Base-by-base conservation (phyloP, 2,888 invertebrate genomes). In the Stenchaetothrips biformis region DNA sequence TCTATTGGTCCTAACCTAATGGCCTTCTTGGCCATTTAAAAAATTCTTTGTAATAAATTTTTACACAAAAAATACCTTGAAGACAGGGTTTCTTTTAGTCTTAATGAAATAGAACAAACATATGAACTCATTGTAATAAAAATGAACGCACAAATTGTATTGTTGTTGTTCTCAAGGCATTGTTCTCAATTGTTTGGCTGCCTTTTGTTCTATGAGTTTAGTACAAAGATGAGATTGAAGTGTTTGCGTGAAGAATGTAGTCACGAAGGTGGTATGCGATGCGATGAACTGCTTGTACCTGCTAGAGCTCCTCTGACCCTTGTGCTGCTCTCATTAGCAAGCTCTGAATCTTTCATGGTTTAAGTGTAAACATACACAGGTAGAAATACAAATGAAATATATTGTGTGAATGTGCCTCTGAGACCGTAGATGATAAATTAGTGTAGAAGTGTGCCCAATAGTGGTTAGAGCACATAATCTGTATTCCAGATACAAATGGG, bases 401-500 rank as follows among this genome's bases (percentile, higher is more conserved):
- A 59, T 25, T 11, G 67, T 74, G 67, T 74, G 67, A 74, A 74
- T 74, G 67, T 74, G 67, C 67, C 67, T 74, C 67, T 9, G 67
- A 74, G 21, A 74, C 67, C 25, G 67, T 74, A 74, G 67, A n/a
- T 74, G 67, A 25, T 74, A 25, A 74, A 25, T 21, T 74, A 74
- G 67, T 21, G 67, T 74, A 74, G 67, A 74, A 25, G 67, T 74
- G 67, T 74, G 67, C 67, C 67, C 67, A 25, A 74, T 74, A 74
- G 67, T 74, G 67, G 67, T 74, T 74, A 74, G 67, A 74, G 67
- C 67, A 74, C 67, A 74, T 74, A 74, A 74, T 74, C 67, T 74
- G 67, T 74, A 74, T 74, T 74, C 67, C 9, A 21, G 25, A 74
- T 11, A 74, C 67, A 74, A 74, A 74, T 25, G 67, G 67, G 67